phyloP scores from a whole-genome alignment of 2,113 vertebrate species.

The Orientallactaga bullata region DNA sequence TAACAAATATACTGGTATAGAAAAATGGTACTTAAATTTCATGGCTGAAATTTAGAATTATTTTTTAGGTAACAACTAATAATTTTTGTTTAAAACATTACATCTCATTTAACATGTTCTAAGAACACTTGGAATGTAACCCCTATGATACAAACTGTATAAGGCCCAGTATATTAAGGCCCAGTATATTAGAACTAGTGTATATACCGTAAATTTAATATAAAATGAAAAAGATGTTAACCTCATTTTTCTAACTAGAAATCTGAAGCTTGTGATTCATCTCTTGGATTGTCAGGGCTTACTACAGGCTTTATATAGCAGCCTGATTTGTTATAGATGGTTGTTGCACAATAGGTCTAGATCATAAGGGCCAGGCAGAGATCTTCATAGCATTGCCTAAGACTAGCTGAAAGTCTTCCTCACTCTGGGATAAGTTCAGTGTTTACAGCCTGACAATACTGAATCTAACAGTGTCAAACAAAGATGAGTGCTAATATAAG shows the following conservation, averaged over 20 bases:
- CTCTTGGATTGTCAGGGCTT: neutral
- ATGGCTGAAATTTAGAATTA: neutral
- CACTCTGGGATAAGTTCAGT: neutral
- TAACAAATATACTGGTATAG: neutral
- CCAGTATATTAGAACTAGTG: neutral
- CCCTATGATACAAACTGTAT: neutral
- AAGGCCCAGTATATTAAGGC: neutral
- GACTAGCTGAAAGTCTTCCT: neutral
- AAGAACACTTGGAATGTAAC: conserved; percentile 13
- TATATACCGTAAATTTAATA: neutral
- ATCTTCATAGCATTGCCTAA: neutral
- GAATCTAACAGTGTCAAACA: neutral
- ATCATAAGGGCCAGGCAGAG: neutral
- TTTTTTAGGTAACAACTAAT: neutral
- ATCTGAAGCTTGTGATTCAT: conserved; percentile 31
- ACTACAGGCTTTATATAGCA: neutral
- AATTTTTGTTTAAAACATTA: conserved; percentile 42
- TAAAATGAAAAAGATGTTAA: neutral
- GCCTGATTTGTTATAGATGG: neutral
- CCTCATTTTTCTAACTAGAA: neutral
- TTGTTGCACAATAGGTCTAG: neutral
- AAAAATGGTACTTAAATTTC: conserved; percentile 49
- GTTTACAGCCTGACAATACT: neutral
- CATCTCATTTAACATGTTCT: neutral
- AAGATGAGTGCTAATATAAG: neutral